phyloP scores from a whole-genome alignment of 2,888 invertebrate genomes.

The Metallyticus violacea region DNA sequence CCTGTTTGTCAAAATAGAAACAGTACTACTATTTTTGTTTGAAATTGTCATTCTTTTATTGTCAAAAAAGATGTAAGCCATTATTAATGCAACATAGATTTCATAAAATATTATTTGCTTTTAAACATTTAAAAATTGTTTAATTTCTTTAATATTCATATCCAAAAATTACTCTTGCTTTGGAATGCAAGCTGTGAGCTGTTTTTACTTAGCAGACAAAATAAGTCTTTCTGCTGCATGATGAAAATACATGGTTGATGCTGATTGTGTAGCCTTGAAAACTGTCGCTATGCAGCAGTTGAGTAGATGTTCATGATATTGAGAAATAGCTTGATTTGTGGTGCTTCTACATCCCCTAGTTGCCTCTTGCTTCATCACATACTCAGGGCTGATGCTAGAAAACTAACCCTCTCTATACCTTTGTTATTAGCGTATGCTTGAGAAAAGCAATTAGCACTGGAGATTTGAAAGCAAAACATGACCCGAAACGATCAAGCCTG shows the following conservation, averaged over 20 bases:
- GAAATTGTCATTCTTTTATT: too few species aligned
- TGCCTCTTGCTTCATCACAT: constrained; percentile 8
- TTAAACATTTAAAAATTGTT: too few species aligned
- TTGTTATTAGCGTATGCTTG: not conserved
- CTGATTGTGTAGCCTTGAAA: not conserved
- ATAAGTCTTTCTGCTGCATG: not conserved
- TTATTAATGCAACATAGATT: too few species aligned
- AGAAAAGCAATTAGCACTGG: not conserved
- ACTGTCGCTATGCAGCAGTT: not conserved
- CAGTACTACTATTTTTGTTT: too few species aligned
- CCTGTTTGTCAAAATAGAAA: too few species aligned
- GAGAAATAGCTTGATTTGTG: constrained; percentile 2
- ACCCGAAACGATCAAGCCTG: not conserved
- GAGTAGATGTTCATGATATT: not conserved
- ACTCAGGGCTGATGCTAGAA: not conserved
- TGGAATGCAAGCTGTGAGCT: not conserved
- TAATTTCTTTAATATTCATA: too few species aligned
- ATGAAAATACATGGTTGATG: not conserved
- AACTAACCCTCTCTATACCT: not conserved
- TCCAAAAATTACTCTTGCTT: too few species aligned
- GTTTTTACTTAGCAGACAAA: not conserved
- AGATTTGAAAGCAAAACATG: not conserved
- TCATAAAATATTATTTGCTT: too few species aligned
- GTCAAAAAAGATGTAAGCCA: too few species aligned
- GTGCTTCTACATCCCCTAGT: constrained; percentile 4